A percentile compares a stretch with the other conserved stretches of the same genome.
Evolutionary conservation across 2,797 vertebrate genomes (phyloP).

Genomic region (Otolemur crassicaudatus): DNA sequence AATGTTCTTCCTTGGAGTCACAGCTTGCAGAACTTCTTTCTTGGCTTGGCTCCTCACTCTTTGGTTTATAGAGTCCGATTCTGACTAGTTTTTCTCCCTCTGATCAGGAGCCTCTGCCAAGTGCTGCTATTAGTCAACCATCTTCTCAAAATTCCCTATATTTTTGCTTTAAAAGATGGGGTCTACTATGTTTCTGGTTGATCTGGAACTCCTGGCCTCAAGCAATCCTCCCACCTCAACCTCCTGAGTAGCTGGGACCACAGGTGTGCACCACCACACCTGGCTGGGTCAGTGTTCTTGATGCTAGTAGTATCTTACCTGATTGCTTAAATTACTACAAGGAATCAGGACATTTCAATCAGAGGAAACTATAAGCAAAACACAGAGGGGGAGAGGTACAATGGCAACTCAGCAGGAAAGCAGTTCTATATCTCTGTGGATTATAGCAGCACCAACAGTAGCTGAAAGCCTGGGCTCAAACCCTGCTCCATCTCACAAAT

Average conservation of each 20-base stretch:
- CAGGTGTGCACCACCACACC: background rate
- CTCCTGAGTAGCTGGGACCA: background rate
- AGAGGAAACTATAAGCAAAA: background rate
- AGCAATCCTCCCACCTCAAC: background rate
- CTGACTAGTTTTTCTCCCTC: too few species aligned
- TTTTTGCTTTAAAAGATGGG: background rate
- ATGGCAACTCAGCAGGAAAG: background rate
- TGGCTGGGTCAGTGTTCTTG: background rate
- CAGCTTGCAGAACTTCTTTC: too few species aligned
- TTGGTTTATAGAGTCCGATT: too few species aligned
- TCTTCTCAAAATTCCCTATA: too few species aligned
- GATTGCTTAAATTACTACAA: background rate
- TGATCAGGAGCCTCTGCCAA: too few species aligned
- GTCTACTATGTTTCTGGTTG: background rate
- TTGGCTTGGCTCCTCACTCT: too few species aligned
- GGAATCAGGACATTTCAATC: background rate
- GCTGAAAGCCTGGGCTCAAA: background rate
- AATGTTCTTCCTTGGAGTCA: too few species aligned
- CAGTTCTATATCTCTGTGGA: accelerated
- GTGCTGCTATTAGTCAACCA: too few species aligned
- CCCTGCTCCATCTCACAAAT: too few species aligned
- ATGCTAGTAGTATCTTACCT: background rate
- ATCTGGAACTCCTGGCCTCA: background rate
- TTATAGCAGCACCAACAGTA: accelerated
- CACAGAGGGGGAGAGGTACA: background rate